Base-by-base conservation (phyloP, 2,113 vertebrate species). In the Sphyrna mokarran region DNA sequence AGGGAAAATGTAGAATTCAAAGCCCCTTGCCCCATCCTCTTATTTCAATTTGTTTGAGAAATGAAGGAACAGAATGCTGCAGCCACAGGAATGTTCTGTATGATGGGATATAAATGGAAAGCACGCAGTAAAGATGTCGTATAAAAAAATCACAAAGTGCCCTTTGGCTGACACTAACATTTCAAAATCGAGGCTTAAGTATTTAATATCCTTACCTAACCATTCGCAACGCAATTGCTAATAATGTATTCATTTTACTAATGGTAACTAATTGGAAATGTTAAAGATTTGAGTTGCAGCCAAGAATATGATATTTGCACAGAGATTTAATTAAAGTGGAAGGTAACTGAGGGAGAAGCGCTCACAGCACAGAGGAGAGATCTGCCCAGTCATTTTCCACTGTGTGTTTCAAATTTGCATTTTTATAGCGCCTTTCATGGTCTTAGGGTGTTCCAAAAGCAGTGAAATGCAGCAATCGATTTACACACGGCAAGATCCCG, bases 171-270 rank as follows among this genome's bases (percentile, higher is more conserved):
- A 33, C 37, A 95, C 43, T 23, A 72, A 54, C 94, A 72, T 95
- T 95, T 95, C 26, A 72, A 72, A 91, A 40, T 76, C 10, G 11
- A 40, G 94, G 40, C 68, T 72, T 76, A 95, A 95, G 94, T 72
- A 95, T 54, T 95, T 72, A 72, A 70, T 72, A 26, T 54, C 94
- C 69, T 72, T 72, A 70, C 94, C 69, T 95, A 72, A 95, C 69
- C 43, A 43, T 95, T 95, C 68, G 43, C 94, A 95, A 95, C 72
- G 69, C 68, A 95, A 72, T 95, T 95, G 69, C 68, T 95, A 95
- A 95, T 95, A 95, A 95, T 76, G 94, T 70, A 94, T 95, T 95
- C 94, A 95, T 95, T 95, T 95, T 95, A 69, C n/a, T 95, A 95
- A 95, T 94, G 93, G 63, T 94, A 70, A 94, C 68, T 70, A 70